Percentiles rank a stretch among this genome's conserved stretches.
Conservation (phyloP, 1,140 invertebrate species). For the Ditylenchus dipsaci region DNA sequence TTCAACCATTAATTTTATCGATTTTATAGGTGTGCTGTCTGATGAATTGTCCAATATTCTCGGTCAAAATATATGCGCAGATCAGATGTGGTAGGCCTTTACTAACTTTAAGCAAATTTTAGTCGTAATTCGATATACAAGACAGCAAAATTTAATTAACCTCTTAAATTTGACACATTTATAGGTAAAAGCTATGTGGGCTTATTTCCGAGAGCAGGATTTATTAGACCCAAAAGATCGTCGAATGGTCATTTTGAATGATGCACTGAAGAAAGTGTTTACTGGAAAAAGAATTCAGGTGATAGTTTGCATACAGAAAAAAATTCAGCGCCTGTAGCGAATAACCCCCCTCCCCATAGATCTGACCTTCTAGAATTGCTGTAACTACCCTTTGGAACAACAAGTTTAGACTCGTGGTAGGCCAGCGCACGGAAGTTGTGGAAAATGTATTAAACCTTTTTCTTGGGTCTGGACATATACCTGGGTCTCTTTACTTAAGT, state of each 20-base stretch:
- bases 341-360: background rate
- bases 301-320: background rate
- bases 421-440: slow-evolving; percentile 1
- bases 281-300: slow-evolving; percentile 11
- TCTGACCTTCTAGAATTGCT: background rate
- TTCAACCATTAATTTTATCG: background rate
- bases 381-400: background rate
- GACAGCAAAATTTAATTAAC: too few relatives aligned
- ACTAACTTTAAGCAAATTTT: too few relatives aligned
- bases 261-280: slow-evolving; percentile 15
- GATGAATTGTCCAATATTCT: slow-evolving; percentile 27
- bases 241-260: slow-evolving; percentile 36
- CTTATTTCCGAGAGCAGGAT: slow-evolving; percentile 30
- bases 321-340: background rate
- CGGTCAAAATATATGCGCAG: slow-evolving; percentile 21
- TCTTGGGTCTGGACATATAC: background rate
- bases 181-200: slow-evolving; percentile 32
- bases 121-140: too few relatives aligned
- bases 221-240: slow-evolving; percentile 31
- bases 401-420: slow-evolving; percentile 4
- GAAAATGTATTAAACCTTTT: background rate
- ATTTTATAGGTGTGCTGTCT: slow-evolving; percentile 20
- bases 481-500: background rate
- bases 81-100: slow-evolving; percentile 21
- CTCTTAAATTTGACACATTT: too few relatives aligned